Percentiles rank a stretch among this genome's conserved stretches.
Conservation (phyloP, 2,888 invertebrate species). For the Emesis russula region DNA sequence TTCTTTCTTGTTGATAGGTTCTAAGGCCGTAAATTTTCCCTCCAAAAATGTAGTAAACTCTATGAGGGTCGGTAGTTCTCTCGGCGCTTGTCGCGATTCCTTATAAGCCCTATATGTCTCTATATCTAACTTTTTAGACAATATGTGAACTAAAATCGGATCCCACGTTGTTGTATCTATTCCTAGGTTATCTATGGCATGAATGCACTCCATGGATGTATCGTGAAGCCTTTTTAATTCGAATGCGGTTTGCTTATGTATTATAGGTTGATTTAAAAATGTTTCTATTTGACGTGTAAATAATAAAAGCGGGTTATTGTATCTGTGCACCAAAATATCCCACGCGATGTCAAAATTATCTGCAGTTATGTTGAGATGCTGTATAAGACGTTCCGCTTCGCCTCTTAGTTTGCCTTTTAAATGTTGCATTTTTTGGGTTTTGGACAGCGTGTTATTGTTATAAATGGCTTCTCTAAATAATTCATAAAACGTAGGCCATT, state of each 20-base stretch:
- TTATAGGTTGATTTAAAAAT: slow-evolving; percentile 50
- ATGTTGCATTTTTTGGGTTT: too few relatives aligned
- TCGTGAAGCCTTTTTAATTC: slow-evolving; percentile 56
- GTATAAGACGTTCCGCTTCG: slow-evolving; percentile 61
- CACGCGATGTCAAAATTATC: slow-evolving; percentile 46
- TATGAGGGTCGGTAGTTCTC: slow-evolving; percentile 63
- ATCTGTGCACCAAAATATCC: slow-evolving; percentile 75
- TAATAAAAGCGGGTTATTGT: slow-evolving; percentile 69
- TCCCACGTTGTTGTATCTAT: slow-evolving; percentile 72
- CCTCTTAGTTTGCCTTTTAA: too few relatives aligned
- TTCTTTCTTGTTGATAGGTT: slow-evolving; percentile 21
- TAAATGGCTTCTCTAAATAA: slow-evolving; percentile 62
- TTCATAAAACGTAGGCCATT: slow-evolving; percentile 69
- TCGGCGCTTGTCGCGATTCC: slow-evolving; percentile 50
- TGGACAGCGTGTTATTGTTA: too few relatives aligned
- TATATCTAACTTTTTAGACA: slow-evolving; percentile 72
- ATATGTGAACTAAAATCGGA: slow-evolving; percentile 68
- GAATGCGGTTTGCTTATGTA: slow-evolving; percentile 46
- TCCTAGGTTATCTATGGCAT: slow-evolving; percentile 63
- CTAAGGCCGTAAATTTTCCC: slow-evolving; percentile 71
- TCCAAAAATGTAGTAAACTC: slow-evolving; percentile 76
- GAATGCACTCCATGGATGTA: slow-evolving; percentile 48
- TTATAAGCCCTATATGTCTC: slow-evolving; percentile 72
- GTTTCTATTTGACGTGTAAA: slow-evolving; percentile 37
- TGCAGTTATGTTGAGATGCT: slow-evolving; percentile 57